Conservation (phyloP, 1,140 invertebrate genomes). For the Pachypsylla venusta region DNA sequence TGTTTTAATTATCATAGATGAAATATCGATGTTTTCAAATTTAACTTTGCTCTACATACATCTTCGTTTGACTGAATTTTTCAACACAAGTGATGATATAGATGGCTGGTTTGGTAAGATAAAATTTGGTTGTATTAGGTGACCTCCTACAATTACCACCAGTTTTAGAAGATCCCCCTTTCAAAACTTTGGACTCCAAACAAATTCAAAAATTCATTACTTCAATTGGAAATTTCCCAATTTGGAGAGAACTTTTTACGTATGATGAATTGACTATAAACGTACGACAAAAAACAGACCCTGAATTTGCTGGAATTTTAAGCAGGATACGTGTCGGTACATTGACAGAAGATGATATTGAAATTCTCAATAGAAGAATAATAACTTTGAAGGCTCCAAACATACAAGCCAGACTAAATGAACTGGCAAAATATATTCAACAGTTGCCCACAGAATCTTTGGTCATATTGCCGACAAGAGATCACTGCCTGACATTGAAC, state of each 20-base stretch:
- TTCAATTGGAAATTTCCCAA: neutral
- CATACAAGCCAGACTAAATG: neutral
- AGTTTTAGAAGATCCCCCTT: conserved; percentile 20
- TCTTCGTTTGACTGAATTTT: conserved; percentile 19
- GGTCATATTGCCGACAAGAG: conserved; percentile 10
- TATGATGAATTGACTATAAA: conserved; percentile 16
- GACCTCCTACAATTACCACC: conserved; percentile 29
- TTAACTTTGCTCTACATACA: conserved; percentile 21
- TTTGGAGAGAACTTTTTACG: conserved; percentile 1
- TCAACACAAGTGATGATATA: conserved; percentile 15
- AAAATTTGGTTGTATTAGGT: conserved; percentile 21
- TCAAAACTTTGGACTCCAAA: neutral
- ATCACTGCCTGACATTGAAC: conserved; percentile 4
- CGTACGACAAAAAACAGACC: conserved; percentile 15
- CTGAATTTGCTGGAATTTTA: neutral
- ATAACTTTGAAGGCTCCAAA: neutral
- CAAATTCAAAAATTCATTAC: neutral
- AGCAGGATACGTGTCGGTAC: conserved; percentile 7
- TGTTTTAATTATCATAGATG: conserved; percentile 27
- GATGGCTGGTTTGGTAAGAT: conserved; percentile 20
- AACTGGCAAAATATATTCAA: conserved; percentile 2
- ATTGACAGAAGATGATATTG: neutral
- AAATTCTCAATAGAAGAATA: neutral
- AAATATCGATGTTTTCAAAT: conserved; percentile 29
- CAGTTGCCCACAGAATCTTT: neutral